Conservation (phyloP, 2,113 vertebrate species). For the Salvelinus fontinalis region DNA sequence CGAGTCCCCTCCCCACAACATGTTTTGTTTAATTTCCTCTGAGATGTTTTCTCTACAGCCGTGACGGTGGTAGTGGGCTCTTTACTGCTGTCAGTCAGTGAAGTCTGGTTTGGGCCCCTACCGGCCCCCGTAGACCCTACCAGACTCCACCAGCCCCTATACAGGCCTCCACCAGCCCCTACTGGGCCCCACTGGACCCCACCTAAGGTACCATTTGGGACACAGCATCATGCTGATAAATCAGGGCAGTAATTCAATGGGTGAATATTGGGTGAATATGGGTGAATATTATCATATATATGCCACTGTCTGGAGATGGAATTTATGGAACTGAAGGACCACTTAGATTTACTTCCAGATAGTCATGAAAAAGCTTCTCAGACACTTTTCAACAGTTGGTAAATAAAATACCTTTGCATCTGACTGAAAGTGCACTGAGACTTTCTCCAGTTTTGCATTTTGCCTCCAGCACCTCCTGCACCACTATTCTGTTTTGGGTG, state of each 20-base stretch:
- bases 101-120: not conserved
- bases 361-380: not conserved
- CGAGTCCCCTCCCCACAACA: constrained; percentile 6
- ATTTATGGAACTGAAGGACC: constrained; percentile 26
- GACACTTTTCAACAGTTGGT: not conserved
- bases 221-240: constrained; percentile 25
- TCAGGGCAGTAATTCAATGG: constrained; percentile 20
- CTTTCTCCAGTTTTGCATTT: too few species aligned
- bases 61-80: not conserved
- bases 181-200: not conserved
- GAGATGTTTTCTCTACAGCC: constrained; percentile 25
- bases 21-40: constrained; percentile 48
- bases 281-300: not conserved
- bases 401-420: too few species aligned
- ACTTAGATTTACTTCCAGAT: not conserved
- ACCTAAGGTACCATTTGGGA: not conserved
- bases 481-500: too few species aligned
- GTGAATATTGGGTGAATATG: not conserved
- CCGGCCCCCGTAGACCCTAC: not conserved
- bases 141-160: too few species aligned
- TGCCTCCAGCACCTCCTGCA: too few species aligned
- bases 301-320: constrained; percentile 23
- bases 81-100: constrained; percentile 20
- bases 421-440: too few species aligned
- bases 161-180: not conserved